Evolutionary conservation across 2,113 vertebrate genomes (phyloP), one percentile per base, ranked within the genome.

Genomic region (Bubo bubo): DNA sequence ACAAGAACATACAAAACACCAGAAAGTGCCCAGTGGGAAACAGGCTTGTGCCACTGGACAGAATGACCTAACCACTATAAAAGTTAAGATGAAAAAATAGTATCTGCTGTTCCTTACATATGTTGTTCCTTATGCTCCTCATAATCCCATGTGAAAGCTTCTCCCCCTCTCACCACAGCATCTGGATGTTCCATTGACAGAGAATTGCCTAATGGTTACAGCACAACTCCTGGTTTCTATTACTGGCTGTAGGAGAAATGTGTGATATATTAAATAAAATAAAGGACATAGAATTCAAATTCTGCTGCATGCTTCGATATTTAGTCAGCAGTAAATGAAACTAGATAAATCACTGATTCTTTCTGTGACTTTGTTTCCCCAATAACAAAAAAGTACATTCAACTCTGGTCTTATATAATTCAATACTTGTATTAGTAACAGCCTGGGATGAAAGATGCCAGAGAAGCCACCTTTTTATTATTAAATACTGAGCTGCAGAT

Each of bases 151-250:
- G 70, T 35, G 84, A 96, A 87, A 90, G 47, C 91, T 79, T 39
- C 10, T 37, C 12, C n/a, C 27, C 52, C 41, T 17, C 62, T 59
- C 77, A 67, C 81, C 0, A 0, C 84, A 94, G 86, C 86, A 91
- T 91, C 77, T 95, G 86, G 80, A 88, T 85, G 75, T 79, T 95
- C 75, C 70, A 89, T 88, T 93, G 94, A 93, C 62, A 95, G 76
- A 85, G 66, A 43, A 79, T 76, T 94, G 89, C 90, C 94, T 93
- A 58, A 85, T 39, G 53, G 73, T 86, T 95, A 83, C 88, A 82
- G 63, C 68, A 79, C 39, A 95, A 79, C 49, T 95, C 76, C 88
- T 95, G 86, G 55, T 95, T 95, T 91, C 73, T 94, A 87, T 94
- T 97, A 93, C 56, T 32, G 35, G 62, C 79, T 91, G 47, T 43